Evolutionary conservation across 1,140 invertebrate species (phyloP).

Genomic region (Tetragonula clypearis): DNA sequence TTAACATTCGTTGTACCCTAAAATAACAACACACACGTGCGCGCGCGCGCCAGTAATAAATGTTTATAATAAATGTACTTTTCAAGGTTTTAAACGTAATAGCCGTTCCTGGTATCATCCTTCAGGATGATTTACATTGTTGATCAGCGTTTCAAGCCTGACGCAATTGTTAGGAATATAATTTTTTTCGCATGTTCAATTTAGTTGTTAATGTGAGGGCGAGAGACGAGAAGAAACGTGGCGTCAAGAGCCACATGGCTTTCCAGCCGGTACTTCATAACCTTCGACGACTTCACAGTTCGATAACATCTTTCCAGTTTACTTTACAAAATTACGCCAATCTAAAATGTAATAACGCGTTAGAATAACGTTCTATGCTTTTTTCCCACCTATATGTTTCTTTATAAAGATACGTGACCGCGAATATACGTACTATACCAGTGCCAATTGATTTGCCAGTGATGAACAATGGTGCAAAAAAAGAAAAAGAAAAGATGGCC

Average conservation of each 20-base stretch:
- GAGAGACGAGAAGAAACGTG: slow-evolving; percentile 21
- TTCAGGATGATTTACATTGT: background rate
- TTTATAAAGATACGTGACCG: background rate
- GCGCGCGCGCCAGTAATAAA: background rate
- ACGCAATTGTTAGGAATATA: slow-evolving; percentile 10
- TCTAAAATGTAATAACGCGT: background rate
- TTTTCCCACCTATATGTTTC: background rate
- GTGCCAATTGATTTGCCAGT: background rate
- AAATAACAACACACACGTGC: background rate
- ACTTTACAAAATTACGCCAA: background rate
- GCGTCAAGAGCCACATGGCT: slow-evolving; percentile 39
- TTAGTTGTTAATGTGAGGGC: background rate
- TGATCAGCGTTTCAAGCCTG: background rate
- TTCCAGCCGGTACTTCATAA: background rate
- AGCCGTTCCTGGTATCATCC: too few relatives aligned
- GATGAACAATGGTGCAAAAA: background rate
- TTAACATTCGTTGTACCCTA: background rate
- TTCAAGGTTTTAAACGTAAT: background rate
- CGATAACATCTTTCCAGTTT: background rate
- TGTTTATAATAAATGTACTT: background rate
- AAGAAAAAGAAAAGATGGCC: background rate
- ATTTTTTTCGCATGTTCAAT: background rate
- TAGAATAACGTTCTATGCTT: background rate
- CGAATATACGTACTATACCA: background rate
- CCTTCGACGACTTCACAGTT: background rate